A percentile compares a stretch with the other conserved stretches of the same genome.
Evolutionary conservation across 35 echinoderm and acorn worm species (phyloP).

Genomic region (Amphiura filiformis): DNA sequence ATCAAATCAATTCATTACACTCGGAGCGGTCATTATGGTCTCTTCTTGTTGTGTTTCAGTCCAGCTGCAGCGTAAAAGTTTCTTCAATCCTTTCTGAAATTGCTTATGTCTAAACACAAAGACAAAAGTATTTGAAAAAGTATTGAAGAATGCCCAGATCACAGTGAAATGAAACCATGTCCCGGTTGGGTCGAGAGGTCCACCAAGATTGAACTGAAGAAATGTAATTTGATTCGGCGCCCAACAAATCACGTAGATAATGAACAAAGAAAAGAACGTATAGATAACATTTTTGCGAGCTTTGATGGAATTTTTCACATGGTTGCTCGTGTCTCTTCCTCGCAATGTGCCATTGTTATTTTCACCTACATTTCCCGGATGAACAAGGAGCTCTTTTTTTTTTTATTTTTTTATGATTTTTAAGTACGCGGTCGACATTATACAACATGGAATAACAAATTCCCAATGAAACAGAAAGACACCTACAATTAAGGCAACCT

Average conservation of each 20-base stretch:
- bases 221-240: slow-evolving; percentile 68
- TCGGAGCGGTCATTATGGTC: too few relatives aligned
- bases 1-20: too few relatives aligned
- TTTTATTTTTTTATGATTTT: slow-evolving; percentile 58
- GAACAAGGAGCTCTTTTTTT: slow-evolving; percentile 28
- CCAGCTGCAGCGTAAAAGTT: slow-evolving; percentile 16
- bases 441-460: slow-evolving; percentile 69
- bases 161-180: slow-evolving; percentile 60
- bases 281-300: slow-evolving; percentile 31
- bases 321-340: not conserved
- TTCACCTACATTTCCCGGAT: not conserved
- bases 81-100: slow-evolving; percentile 53
- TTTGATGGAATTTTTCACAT: not conserved
- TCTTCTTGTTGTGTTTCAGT: not conserved
- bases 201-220: slow-evolving; percentile 53
- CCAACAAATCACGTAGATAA: slow-evolving; percentile 66
- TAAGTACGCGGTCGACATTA: slow-evolving; percentile 75
- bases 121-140: slow-evolving; percentile 54
- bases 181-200: slow-evolving; percentile 38
- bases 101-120: slow-evolving; percentile 57
- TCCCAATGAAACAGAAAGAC: slow-evolving; percentile 64
- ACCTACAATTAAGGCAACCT: slow-evolving; percentile 38
- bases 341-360: not conserved
- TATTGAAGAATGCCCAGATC: slow-evolving; percentile 49
- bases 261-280: slow-evolving; percentile 50